Conservation (phyloP, 2,113 vertebrate genomes). For the Eurypyga helias region DNA sequence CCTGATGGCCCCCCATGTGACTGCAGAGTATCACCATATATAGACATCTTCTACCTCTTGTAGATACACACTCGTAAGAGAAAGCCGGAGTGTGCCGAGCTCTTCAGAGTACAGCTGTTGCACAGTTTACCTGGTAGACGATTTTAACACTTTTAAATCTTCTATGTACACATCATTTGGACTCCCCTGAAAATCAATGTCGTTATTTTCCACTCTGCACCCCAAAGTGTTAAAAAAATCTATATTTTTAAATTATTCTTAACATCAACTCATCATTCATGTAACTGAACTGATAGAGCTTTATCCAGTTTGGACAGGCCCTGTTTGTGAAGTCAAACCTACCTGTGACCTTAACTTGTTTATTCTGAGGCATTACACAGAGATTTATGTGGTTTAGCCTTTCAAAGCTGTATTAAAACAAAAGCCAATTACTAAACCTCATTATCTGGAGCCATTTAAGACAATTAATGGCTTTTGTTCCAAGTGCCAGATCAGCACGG, state of each 20-base stretch:
- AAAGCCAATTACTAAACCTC: conserved; percentile 71
- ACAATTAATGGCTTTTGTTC: conserved; percentile 60
- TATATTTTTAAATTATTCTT: neutral
- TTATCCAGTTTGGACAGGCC: neutral
- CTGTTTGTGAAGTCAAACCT: neutral
- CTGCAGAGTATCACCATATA: neutral
- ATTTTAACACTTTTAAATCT: neutral
- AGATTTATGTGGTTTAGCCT: conserved; percentile 52
- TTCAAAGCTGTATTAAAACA: conserved; percentile 71
- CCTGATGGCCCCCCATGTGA: neutral
- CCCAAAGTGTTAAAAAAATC: neutral
- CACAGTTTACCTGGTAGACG: neutral
- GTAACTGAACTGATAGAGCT: neutral
- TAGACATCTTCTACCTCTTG: neutral
- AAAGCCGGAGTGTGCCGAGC: neutral
- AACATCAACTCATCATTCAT: neutral
- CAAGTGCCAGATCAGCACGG: neutral
- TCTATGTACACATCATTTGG: neutral
- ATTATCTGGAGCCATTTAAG: conserved; percentile 60
- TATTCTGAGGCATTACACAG: conserved; percentile 1
- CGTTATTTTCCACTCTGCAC: neutral
- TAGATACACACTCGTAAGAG: neutral
- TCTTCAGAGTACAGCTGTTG: neutral
- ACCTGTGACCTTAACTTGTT: conserved; percentile 1
- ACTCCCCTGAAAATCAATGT: neutral